Conservation (phyloP, 2,113 vertebrate genomes). For the Chaetorhynchus papuensis region DNA sequence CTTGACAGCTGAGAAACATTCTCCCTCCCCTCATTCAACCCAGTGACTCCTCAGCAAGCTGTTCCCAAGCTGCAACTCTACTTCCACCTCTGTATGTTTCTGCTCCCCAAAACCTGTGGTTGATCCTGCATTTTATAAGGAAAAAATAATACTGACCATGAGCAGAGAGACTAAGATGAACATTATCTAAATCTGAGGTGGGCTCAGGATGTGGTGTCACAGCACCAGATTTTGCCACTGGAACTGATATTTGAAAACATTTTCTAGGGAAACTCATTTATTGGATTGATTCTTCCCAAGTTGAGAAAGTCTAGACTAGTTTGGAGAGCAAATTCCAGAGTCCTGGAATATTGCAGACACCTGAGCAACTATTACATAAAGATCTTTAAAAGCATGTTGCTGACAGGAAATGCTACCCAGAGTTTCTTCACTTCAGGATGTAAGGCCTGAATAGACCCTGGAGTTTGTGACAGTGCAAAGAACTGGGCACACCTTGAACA, state of each 20-base stretch:
- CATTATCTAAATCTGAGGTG: background rate
- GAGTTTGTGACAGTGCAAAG: background rate
- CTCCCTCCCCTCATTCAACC: background rate
- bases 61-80: background rate
- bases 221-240: background rate
- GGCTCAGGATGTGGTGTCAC: accelerated
- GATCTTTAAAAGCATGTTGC: background rate
- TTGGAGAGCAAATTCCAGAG: background rate
- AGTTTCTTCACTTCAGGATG: background rate
- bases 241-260: background rate
- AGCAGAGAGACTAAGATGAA: background rate
- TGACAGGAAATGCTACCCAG: background rate
- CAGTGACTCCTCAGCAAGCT: background rate
- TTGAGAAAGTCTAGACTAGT: background rate
- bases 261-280: background rate
- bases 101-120: background rate
- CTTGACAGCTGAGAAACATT: background rate
- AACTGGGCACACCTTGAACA: background rate
- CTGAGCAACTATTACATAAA: background rate
- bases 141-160: background rate
- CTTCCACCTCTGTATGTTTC: background rate
- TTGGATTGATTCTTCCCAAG: background rate
- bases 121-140: background rate
- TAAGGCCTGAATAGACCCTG: background rate
- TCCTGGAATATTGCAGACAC: background rate